phyloP scores from a whole-genome alignment of 2,888 invertebrate genomes.

The Noctua pronuba region DNA sequence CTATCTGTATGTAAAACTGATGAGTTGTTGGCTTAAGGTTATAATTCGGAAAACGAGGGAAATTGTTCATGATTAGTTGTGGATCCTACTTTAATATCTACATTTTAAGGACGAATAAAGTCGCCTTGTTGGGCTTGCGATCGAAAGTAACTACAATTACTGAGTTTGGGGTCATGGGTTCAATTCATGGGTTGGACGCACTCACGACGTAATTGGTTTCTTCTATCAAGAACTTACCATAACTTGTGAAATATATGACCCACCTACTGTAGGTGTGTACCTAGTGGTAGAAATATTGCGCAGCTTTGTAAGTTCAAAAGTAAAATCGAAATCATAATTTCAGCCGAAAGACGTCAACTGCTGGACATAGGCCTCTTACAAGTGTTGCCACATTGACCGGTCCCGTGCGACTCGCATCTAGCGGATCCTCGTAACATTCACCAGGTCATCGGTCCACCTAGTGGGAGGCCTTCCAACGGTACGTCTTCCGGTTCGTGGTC shows the following conservation, averaged over 20 bases:
- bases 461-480: too few relatives aligned
- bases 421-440: too few relatives aligned
- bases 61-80: slow-evolving; percentile 16
- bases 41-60: slow-evolving; percentile 49
- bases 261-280: neutral
- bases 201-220: neutral
- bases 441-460: too few relatives aligned
- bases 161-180: neutral
- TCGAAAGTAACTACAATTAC: neutral
- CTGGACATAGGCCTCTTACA: too few relatives aligned
- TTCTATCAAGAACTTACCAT: neutral
- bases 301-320: neutral
- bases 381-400: too few relatives aligned
- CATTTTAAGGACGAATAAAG: neutral
- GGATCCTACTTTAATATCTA: neutral
- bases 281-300: neutral
- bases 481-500: too few relatives aligned
- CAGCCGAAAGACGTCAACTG: too few relatives aligned
- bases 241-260: neutral
- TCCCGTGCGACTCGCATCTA: too few relatives aligned
- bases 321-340: too few relatives aligned
- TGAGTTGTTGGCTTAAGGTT: slow-evolving; percentile 56
- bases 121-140: neutral
- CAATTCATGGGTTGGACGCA: neutral
- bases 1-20: slow-evolving; percentile 77